phyloP scores from a whole-genome alignment of 2,888 invertebrate species.

The Rhimphoctona megacephalus region DNA sequence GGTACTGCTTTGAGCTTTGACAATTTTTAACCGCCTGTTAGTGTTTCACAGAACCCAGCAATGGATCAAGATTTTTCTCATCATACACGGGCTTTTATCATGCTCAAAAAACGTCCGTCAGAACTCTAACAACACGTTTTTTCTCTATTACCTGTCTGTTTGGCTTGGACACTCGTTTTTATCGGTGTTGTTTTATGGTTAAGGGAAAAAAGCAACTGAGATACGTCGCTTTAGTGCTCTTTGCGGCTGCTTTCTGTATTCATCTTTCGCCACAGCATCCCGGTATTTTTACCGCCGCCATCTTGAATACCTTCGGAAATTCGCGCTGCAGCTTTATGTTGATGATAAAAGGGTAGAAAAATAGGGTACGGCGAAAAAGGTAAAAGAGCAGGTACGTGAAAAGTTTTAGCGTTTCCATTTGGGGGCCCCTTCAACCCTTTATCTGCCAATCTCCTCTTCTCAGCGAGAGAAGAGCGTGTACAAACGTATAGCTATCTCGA shows the following conservation, averaged over 20 bases:
- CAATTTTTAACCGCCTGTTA: background rate
- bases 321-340: background rate
- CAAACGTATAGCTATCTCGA: background rate
- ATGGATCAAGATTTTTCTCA: background rate
- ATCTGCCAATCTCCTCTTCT: constrained; percentile 13
- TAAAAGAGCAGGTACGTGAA: background rate
- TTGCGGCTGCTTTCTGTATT: constrained; percentile 9
- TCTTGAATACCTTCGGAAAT: background rate
- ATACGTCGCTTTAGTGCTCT: constrained; percentile 2
- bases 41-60: background rate
- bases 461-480: background rate
- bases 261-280: constrained; percentile 3
- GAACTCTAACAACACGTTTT: background rate
- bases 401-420: constrained; percentile 18
- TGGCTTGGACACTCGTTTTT: constrained; percentile 5
- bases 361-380: background rate
- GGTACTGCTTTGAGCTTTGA: constrained; percentile 39
- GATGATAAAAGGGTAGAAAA: constrained; percentile 14
- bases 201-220: background rate
- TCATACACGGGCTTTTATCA: background rate
- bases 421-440: constrained; percentile 29
- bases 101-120: background rate
- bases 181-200: constrained; percentile 11
- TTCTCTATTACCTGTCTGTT: background rate
- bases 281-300: background rate